These are phyloP conservation scores for Hyalella azteca DNA, from an alignment of 2,888 invertebrate genomes.

Conservation along the genomic window DNA sequence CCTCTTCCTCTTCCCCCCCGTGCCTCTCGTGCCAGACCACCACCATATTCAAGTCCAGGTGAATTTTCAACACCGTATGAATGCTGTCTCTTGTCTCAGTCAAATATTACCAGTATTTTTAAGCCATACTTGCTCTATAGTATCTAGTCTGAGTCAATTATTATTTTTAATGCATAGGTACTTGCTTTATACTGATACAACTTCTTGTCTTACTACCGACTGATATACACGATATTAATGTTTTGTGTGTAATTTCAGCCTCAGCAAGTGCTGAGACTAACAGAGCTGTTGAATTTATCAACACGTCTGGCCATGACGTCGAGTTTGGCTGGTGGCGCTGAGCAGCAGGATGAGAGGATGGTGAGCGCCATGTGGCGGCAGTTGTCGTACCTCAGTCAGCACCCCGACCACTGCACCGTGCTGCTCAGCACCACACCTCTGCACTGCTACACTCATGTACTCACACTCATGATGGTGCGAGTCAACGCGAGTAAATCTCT, in stretches of 20 bases:
- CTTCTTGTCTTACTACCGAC: not conserved
- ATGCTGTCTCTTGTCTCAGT: too few relatives aligned
- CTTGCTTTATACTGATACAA: too few relatives aligned
- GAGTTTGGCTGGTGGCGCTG: too few relatives aligned
- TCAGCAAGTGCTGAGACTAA: slow-evolving; percentile 3
- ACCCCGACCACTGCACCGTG: slow-evolving; percentile 24
- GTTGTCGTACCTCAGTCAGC: slow-evolving; percentile 27
- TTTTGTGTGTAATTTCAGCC: not conserved
- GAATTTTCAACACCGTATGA: too few relatives aligned
- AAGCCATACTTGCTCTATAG: too few relatives aligned
- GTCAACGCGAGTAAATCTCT: too few relatives aligned
- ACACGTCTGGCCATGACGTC: not conserved
- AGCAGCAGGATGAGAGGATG: not conserved
- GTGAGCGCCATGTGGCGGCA: slow-evolving; percentile 25
- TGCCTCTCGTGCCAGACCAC: not conserved
- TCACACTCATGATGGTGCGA: slow-evolving; percentile 12
- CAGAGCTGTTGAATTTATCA: not conserved
- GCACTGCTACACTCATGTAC: not conserved
- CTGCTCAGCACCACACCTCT: not conserved
- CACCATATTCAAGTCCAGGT: slow-evolving; percentile 20
- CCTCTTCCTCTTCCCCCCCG: not conserved
- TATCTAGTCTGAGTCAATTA: too few relatives aligned
- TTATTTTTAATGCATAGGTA: not conserved
- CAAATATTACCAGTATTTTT: too few relatives aligned
- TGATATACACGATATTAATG: not conserved